A percentile compares a stretch with the other conserved stretches of the same genome.
Conservation (phyloP, 2,888 invertebrate genomes). For the Agrotis puta region DNA sequence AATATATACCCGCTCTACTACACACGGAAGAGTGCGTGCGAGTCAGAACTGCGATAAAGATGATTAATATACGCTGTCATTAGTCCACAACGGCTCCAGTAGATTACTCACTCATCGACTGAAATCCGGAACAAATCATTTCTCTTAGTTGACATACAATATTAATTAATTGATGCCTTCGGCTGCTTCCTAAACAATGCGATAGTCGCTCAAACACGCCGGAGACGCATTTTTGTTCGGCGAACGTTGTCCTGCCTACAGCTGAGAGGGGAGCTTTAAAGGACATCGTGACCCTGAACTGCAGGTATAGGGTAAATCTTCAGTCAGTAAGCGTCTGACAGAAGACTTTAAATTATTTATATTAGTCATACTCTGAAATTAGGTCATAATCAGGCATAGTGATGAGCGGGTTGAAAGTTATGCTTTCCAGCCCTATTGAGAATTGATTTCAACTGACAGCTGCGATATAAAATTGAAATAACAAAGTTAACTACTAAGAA, state of each 20-base stretch:
- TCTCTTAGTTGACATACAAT: conserved; percentile 35
- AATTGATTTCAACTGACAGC: no score
- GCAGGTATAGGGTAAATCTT: no score
- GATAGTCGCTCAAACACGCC: neutral
- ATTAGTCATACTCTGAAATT: no score
- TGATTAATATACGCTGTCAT: conserved; percentile 48
- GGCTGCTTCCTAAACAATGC: neutral
- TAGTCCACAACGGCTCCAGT: conserved; percentile 12
- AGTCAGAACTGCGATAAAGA: conserved; percentile 35
- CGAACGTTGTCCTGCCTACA: neutral
- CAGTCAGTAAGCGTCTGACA: no score
- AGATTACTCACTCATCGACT: conserved; percentile 39
- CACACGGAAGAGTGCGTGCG: conserved; percentile 7
- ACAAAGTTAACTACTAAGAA: no score
- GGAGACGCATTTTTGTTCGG: neutral
- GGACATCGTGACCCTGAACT: no score
- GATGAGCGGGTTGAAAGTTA: no score
- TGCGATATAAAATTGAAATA: no score
- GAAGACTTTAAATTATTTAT: no score
- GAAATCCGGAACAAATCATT: conserved; percentile 44
- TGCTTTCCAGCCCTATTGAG: no score
- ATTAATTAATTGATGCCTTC: conserved; percentile 32
- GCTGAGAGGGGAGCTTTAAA: neutral
- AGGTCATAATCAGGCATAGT: no score
- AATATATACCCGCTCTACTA: conserved; percentile 1